These are phyloP conservation scores for Diarsia rubi DNA, from an alignment of 2,888 invertebrate species.

Conservation along the genomic window DNA sequence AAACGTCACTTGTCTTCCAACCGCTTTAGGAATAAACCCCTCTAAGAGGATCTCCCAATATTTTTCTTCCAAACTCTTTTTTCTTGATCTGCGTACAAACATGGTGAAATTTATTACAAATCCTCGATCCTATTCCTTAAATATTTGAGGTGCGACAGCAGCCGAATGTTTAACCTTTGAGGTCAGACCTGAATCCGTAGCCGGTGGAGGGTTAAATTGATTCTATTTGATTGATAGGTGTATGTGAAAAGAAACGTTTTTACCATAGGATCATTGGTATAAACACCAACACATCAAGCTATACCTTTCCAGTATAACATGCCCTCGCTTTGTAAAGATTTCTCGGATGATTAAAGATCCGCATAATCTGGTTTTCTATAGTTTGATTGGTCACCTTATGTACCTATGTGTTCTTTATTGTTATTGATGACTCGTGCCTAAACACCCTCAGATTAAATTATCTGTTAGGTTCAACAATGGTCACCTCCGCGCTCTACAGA, in stretches of 20 bases:
- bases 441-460: background rate
- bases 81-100: slow-evolving; percentile 11
- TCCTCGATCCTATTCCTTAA: slow-evolving; percentile 40
- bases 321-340: no score
- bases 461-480: background rate
- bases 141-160: slow-evolving; percentile 48
- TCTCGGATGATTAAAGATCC: no score
- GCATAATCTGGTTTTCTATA: no score
- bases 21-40: background rate
- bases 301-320: no score
- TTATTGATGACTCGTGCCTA: background rate
- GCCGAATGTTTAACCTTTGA: slow-evolving; percentile 47
- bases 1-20: background rate
- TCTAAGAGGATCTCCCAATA: background rate
- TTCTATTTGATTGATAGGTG: slow-evolving; percentile 46
- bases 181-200: slow-evolving; percentile 21
- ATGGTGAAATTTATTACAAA: slow-evolving; percentile 48
- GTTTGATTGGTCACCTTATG: no score
- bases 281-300: no score
- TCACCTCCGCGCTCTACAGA: background rate
- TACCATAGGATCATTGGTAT: no score
- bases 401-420: background rate
- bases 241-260: background rate
- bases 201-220: slow-evolving; percentile 31
- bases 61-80: slow-evolving; percentile 21